phyloP scores from a whole-genome alignment of 1,140 invertebrate genomes.

The Psix sp. region DNA sequence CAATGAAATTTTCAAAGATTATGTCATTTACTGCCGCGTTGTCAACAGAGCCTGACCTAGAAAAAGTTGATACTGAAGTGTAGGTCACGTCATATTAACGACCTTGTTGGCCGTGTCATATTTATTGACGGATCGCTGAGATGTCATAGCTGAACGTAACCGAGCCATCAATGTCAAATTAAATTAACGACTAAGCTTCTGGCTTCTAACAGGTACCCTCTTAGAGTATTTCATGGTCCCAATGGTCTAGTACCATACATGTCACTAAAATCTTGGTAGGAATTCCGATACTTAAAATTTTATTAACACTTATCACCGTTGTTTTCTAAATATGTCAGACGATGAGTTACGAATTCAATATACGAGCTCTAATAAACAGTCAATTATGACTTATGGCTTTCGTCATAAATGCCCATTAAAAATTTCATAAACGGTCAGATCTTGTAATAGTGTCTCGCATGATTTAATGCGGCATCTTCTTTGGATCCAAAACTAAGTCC shows the following conservation, averaged over 20 bases:
- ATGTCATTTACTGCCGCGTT: constrained; percentile 7
- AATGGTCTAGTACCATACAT: constrained; percentile 2
- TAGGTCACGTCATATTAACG: constrained; percentile 49
- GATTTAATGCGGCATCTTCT: constrained; percentile 6
- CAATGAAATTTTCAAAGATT: too few relatives aligned
- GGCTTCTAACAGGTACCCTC: constrained; percentile 65
- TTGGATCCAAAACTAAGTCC: too few relatives aligned
- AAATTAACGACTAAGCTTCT: constrained; percentile 73
- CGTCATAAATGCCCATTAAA: constrained; percentile 4
- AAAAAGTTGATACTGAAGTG: constrained; percentile 30
- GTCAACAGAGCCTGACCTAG: constrained; percentile 21
- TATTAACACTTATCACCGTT: too few relatives aligned
- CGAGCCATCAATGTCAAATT: constrained; percentile 71
- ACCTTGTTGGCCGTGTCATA: constrained; percentile 67
- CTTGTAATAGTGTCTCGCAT: neutral
- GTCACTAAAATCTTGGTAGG: too few relatives aligned
- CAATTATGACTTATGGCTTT: too few relatives aligned
- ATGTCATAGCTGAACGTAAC: constrained; percentile 55
- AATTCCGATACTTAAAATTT: neutral
- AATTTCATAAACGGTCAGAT: constrained; percentile 1
- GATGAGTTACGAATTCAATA: too few relatives aligned
- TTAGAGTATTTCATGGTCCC: too few relatives aligned
- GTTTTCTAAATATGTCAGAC: too few relatives aligned
- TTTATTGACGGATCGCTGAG: constrained; percentile 62
- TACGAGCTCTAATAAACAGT: too few relatives aligned